These are phyloP conservation scores for Oceanodroma tethys DNA, from an alignment of 2,113 vertebrate genomes.

Conservation along the genomic window DNA sequence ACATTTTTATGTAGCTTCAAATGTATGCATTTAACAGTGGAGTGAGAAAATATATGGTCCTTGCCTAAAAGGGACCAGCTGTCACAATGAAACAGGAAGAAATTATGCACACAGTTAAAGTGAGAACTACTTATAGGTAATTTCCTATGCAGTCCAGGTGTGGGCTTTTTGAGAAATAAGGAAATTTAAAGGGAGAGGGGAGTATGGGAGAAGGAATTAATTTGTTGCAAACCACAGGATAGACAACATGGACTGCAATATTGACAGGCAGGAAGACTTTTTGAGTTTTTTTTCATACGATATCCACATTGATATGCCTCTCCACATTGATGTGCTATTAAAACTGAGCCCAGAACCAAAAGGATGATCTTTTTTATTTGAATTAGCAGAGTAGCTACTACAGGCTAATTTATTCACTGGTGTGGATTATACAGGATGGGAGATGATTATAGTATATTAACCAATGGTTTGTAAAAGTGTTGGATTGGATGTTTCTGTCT, in stretches of 20 bases:
- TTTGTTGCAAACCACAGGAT: not conserved
- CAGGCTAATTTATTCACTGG: not conserved
- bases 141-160: not conserved
- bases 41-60: not conserved
- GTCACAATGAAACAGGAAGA: not conserved
- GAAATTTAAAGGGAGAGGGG: not conserved
- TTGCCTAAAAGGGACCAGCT: not conserved
- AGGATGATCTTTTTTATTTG: not conserved
- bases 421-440: not conserved
- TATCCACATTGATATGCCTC: not conserved
- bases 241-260: not conserved
- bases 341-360: not conserved
- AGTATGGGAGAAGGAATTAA: not conserved
- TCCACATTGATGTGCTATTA: not conserved
- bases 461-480: accelerated
- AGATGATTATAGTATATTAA: not conserved
- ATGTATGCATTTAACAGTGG: not conserved
- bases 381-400: not conserved
- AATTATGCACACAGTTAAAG: not conserved
- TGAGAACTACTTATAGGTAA: not conserved
- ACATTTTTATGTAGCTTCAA: not conserved
- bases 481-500: not conserved
- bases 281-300: not conserved
- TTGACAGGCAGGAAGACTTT: not conserved
- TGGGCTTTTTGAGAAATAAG: not conserved